These are phyloP conservation scores for Anaspis maculata DNA, from an alignment of 2,888 invertebrate genomes.

Conservation along the genomic window DNA sequence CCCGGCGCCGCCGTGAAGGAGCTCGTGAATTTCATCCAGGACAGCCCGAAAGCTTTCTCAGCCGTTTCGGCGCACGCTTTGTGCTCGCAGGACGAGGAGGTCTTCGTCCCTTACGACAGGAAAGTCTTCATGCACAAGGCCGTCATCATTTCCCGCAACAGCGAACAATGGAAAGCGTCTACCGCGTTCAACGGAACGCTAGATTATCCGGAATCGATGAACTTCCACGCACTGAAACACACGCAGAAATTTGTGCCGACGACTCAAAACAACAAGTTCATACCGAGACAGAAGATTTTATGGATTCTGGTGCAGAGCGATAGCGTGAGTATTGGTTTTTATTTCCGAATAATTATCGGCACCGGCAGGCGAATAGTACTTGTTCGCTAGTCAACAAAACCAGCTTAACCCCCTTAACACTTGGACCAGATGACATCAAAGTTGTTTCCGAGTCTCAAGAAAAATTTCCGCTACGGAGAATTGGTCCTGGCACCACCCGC, in stretches of 20 bases:
- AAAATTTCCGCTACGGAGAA: too few species aligned
- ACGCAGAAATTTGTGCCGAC: constrained; percentile 46
- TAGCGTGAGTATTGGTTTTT: constrained; percentile 50
- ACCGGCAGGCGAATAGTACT: too few species aligned
- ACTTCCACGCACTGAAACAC: constrained; percentile 34
- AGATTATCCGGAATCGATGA: constrained; percentile 29
- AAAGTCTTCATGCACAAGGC: constrained; percentile 41
- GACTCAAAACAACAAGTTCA: constrained; percentile 36
- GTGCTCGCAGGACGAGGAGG: constrained; percentile 24
- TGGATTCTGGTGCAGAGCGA: constrained; percentile 50
- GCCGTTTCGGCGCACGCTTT: constrained; percentile 38
- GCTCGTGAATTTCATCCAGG: constrained; percentile 46
- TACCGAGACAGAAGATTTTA: constrained; percentile 58
- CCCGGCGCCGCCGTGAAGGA: constrained; percentile 43
- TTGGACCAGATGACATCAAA: too few species aligned
- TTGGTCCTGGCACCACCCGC: too few species aligned
- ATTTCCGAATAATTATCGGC: too few species aligned
- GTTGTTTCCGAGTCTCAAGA: too few species aligned
- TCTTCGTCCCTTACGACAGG: constrained; percentile 40
- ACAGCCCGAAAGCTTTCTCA: constrained; percentile 43
- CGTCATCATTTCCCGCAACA: constrained; percentile 53
- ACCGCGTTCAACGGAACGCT: constrained; percentile 26
- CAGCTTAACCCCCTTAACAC: too few species aligned
- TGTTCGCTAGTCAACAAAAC: too few species aligned
- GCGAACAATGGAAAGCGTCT: constrained; percentile 54